These are phyloP conservation scores for Arnoldichthys spilopterus DNA, from an alignment of 2,797 vertebrate genomes.

Conservation along the genomic window DNA sequence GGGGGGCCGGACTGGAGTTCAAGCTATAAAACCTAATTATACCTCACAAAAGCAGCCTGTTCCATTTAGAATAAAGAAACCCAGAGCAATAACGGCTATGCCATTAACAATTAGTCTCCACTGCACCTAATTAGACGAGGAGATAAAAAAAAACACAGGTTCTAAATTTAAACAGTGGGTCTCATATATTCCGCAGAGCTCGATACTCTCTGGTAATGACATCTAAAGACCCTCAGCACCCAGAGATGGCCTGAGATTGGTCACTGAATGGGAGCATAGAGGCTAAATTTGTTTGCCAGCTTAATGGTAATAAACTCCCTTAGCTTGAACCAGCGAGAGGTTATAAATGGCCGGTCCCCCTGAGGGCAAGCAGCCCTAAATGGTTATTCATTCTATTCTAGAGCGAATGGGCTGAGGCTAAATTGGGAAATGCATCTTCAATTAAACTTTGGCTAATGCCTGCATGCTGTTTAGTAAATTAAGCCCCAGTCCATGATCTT, in stretches of 20 bases:
- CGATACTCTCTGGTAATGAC: constrained; percentile 83
- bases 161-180: constrained; percentile 87
- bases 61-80: constrained; percentile 86
- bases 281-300: constrained; percentile 49
- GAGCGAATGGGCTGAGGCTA: constrained; percentile 27
- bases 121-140: constrained; percentile 85
- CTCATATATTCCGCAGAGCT: constrained; percentile 79
- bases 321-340: constrained; percentile 47
- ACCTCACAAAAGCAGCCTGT: constrained; percentile 85
- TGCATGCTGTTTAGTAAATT: constrained; percentile 31
- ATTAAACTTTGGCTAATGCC: constrained; percentile 47
- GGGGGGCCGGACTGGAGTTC: constrained; percentile 77
- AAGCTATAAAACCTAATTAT: constrained; percentile 95
- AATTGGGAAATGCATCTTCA: constrained; percentile 38
- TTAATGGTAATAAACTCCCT: constrained; percentile 68
- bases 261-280: constrained; percentile 39
- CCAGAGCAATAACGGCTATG: constrained; percentile 86
- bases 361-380: constrained; percentile 37
- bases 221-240: constrained; percentile 72
- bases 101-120: constrained; percentile 92
- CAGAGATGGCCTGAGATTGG: constrained; percentile 69
- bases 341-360: constrained; percentile 52
- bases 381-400: constrained; percentile 38
- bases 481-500: background rate
- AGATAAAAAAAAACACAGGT: constrained; percentile 83